Conservation (phyloP, 2,888 invertebrate genomes). For the Cataglyphis rosenhaueri region DNA sequence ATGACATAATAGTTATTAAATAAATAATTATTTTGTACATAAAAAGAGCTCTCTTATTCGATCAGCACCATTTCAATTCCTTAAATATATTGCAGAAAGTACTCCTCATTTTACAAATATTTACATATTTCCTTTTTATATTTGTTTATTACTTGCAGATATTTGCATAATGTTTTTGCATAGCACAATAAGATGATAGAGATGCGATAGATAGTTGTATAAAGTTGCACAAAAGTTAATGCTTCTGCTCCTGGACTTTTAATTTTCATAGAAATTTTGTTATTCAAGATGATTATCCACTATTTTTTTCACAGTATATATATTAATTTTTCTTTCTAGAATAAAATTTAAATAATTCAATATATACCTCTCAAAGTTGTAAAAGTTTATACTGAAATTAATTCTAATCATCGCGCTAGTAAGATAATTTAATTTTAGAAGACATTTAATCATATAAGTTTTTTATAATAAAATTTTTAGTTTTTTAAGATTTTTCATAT, state of each 20-base stretch:
- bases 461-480: background rate
- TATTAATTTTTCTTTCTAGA: background rate
- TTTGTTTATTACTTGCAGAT: slow-evolving; percentile 19
- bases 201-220: background rate
- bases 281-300: background rate
- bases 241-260: slow-evolving; percentile 5
- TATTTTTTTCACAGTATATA: background rate
- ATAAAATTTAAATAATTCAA: background rate
- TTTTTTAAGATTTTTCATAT: background rate
- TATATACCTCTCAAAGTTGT: background rate
- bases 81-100: background rate
- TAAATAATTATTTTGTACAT: slow-evolving; percentile 23
- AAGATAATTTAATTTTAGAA: background rate
- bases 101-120: background rate
- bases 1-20: slow-evolving; percentile 7
- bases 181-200: background rate
- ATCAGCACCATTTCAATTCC: slow-evolving; percentile 32
- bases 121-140: no score
- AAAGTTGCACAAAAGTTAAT: background rate
- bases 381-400: background rate
- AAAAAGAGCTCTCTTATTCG: background rate
- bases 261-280: background rate
- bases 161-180: background rate
- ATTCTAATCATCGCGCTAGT: background rate
- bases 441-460: background rate